Percentiles rank a stretch among this genome's conserved stretches.
Evolutionary conservation across 2,888 invertebrate genomes (phyloP).

Genomic region (Netelia fuscicornis): DNA sequence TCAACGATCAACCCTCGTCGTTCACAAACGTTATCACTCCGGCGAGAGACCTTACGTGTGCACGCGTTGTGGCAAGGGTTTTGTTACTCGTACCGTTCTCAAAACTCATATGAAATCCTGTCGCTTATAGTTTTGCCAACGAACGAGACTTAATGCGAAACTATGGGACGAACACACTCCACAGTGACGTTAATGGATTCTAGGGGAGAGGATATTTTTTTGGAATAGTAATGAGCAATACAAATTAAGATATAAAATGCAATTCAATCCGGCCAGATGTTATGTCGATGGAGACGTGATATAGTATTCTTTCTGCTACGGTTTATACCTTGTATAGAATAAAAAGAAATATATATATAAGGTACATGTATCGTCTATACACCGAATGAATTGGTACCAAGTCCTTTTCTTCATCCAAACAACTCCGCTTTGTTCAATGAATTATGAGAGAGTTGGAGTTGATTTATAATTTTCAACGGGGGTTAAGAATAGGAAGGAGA

Average conservation of each 20-base stretch:
- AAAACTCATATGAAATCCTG: conserved; percentile 86
- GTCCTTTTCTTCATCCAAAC: not conserved
- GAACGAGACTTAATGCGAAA: conserved; percentile 18
- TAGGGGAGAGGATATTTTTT: not conserved
- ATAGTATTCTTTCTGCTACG: conserved; percentile 53
- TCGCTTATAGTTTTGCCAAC: conserved; percentile 43
- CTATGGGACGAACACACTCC: not conserved
- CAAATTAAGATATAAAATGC: not conserved
- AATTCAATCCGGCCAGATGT: conserved; percentile 50
- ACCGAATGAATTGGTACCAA: not conserved
- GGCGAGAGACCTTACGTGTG: conserved; percentile 87
- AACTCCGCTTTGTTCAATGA: not conserved
- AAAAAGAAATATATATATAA: conserved; percentile 35
- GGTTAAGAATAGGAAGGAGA: not conserved
- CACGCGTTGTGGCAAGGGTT: conserved; percentile 86
- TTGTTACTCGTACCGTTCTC: conserved; percentile 87
- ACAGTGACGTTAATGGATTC: no score
- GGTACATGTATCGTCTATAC: not conserved
- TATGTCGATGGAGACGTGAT: conserved; percentile 40
- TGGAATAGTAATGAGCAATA: not conserved
- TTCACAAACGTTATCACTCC: conserved; percentile 86
- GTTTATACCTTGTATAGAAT: conserved; percentile 57
- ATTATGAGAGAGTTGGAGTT: not conserved
- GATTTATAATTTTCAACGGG: not conserved
- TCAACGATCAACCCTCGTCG: conserved; percentile 86